A percentile compares a stretch with the other conserved stretches of the same genome.
phyloP scores from a whole-genome alignment of 64 coral and sea anemone species.

The Dendronephthya gigantea region DNA sequence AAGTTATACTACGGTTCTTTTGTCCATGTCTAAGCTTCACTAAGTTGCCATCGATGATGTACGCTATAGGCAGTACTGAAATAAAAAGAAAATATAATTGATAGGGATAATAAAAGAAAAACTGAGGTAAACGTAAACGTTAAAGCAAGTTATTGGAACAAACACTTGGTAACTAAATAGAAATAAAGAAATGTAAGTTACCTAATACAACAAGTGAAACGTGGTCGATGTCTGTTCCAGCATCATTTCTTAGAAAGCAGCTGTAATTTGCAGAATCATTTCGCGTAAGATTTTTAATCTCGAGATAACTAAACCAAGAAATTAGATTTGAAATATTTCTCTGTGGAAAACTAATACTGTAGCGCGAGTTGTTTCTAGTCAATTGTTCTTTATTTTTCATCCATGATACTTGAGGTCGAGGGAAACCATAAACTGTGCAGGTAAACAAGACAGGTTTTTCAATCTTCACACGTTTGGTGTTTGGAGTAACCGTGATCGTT shows the following conservation, averaged over 20 bases:
- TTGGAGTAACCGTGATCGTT: background rate
- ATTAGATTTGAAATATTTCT: background rate
- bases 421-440: background rate
- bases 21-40: background rate
- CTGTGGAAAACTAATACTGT: background rate
- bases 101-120: background rate
- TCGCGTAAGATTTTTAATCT: background rate
- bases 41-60: background rate
- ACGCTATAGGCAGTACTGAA: background rate
- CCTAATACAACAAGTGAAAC: background rate
- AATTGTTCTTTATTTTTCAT: background rate
- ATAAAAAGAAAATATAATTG: background rate
- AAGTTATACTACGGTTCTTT: background rate
- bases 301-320: background rate
- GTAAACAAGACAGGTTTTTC: background rate
- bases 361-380: background rate
- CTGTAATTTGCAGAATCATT: background rate
- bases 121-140: too few relatives aligned
- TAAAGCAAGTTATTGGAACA: too few relatives aligned
- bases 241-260: background rate
- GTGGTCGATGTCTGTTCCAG: background rate
- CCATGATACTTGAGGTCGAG: background rate
- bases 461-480: background rate
- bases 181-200: background rate
- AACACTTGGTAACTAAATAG: too few relatives aligned